Evolutionary conservation across 2,113 vertebrate species (phyloP), one percentile per base, ranked within the genome.

Genomic region (Myanophis thanlyinensis): DNA sequence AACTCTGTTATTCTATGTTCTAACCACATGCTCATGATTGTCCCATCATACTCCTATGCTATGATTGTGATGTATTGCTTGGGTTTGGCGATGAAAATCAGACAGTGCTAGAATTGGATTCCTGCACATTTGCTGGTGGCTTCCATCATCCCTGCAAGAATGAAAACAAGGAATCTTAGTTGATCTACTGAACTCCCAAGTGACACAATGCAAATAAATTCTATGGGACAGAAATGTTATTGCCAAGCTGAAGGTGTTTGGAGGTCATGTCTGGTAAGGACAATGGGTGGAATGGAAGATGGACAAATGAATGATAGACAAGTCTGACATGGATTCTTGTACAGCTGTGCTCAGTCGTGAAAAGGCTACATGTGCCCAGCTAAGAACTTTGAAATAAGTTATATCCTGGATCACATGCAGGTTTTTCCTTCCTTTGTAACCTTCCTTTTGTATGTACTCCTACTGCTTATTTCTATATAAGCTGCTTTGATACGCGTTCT

Each of bases 401-500:
- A 13, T 93, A 93, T 92, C 40, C 92, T 44, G 87, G 46, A 40
- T 22, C 20, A 0, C 0, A 1, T 87, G 56, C 89, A 59, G 89
- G 1, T 93, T 18, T 20, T 30, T 13, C 87, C 22, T 47, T 95
- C 27, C 3, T 35, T 91, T 95, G 35, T 88, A 90, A 89, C 35
- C 4, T 40, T 40, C 1, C 30, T 52, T 62, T 94, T 85, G 87
- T 44, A 54, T 80, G 91, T 94, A 94, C 94, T 80, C 94, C 93
- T 92, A 54, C 89, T 51, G 59, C 88, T 87, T 92, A 9, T 46
- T 86, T 95, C 52, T 91, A 73, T 92, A 88, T 44, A 93, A 93
- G 20, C 1, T 56, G 15, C 90, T 95, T 93, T 93, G 93, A 96
- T 90, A 49, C 44, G 54, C 0, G 1, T 40, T 92, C 91, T 94